Base-by-base conservation (phyloP, 2,113 vertebrate genomes). In the Rhombomys opimus region DNA sequence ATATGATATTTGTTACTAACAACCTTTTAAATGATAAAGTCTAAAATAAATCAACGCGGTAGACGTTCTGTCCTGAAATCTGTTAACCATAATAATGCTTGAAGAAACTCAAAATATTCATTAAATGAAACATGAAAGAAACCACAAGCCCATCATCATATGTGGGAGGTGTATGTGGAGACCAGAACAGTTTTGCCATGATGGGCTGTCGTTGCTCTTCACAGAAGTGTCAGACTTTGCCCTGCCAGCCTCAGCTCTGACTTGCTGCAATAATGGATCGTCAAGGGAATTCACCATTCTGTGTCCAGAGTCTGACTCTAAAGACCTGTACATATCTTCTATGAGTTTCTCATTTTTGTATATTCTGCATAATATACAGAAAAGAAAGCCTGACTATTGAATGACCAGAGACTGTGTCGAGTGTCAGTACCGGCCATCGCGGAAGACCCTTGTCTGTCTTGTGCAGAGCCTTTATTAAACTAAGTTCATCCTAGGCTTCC, bases 111-210 rank as follows among this genome's bases (percentile, higher is more conserved):
- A 80, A 93, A 80, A 95, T 25, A 41, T 17, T 59, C 25, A 12
- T 82, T 75, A 63, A 78, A 85, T 85, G 77, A 73, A 61, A 90
- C 87, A 73, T 93, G 27, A 52, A 89, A 67, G 63, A 73, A 91
- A 77, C 12, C 17, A 41, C 1, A 20, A 1, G n/a, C 38, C 61
- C 57, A 38, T 7, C 61, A 59, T 11, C 61, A 59, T 11, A 41
- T 22, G 25, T 67, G 0, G 27, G 3, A 75, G 7, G 27, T 50
- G 12, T 41, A 1, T 22, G 17, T 20, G 15, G 25, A 50, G 3
- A 63, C 7, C 25, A 7, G 25, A 52, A 46, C 81, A 92, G 32
- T 86, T 20, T 17, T 17, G 1, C 20, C 7, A 59, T 46, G 25
- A 61, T 68, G 54, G 67, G 22, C 17, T 6, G 0, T 23, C 54